Conservation (phyloP, 2,888 invertebrate species). For the Orchesellides sinensis region DNA sequence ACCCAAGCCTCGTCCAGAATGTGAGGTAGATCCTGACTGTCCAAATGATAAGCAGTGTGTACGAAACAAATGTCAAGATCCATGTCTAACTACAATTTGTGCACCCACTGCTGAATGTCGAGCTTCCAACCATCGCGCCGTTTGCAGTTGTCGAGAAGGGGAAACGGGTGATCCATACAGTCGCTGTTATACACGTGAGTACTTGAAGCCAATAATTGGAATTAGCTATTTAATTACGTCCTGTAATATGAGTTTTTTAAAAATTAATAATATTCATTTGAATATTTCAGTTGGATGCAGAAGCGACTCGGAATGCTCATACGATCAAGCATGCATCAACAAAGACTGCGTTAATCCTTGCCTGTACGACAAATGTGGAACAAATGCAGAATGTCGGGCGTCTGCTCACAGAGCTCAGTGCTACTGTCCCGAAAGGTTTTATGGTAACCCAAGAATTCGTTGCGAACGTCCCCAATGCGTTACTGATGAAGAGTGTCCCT, state of each 20-base stretch:
- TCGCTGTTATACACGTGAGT: conserved; percentile 33
- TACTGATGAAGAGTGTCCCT: conserved; percentile 86
- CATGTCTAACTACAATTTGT: conserved; percentile 80
- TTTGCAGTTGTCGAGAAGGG: conserved; percentile 88
- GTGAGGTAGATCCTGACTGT: conserved; percentile 87
- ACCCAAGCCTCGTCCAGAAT: conserved; percentile 88
- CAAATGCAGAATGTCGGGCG: conserved; percentile 86
- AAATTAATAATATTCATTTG: conserved; percentile 67
- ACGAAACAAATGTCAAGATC: conserved; percentile 86
- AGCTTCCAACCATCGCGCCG: conserved; percentile 86
- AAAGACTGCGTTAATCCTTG: conserved; percentile 89
- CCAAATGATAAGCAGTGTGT: conserved; percentile 90
- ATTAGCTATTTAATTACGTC: background rate
- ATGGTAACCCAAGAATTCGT: conserved; percentile 87
- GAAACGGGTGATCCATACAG: conserved; percentile 82
- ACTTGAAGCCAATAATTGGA: no score
- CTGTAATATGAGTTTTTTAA: no score
- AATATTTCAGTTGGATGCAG: conserved; percentile 84
- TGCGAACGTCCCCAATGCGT: conserved; percentile 89
- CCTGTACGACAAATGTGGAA: conserved; percentile 87
- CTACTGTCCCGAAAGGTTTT: conserved; percentile 85
- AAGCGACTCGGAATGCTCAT: conserved; percentile 89
- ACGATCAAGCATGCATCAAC: conserved; percentile 89
- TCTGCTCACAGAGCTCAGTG: conserved; percentile 88
- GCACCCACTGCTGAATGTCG: conserved; percentile 85